Evolutionary conservation across 23 tunicate species (phyloP).

Genomic region (Clavelina lepadiformis): DNA sequence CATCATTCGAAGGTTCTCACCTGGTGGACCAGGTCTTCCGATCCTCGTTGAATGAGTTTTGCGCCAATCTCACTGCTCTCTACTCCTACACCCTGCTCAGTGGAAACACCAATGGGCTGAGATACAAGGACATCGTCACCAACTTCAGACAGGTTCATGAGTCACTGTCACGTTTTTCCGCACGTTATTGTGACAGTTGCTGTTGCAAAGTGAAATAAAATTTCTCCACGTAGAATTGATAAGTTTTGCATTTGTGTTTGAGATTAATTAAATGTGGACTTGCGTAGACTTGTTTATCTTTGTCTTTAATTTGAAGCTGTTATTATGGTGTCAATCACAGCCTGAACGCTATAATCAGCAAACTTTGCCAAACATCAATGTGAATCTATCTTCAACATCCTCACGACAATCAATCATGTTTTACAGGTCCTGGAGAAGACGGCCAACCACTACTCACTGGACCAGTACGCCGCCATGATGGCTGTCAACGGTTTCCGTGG

Average conservation of each 20-base stretch:
- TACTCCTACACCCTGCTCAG: slow-evolving; percentile 26
- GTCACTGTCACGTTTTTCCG: background rate
- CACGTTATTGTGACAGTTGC: no score
- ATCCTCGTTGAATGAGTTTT: slow-evolving; percentile 38
- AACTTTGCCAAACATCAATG: no score
- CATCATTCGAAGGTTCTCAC: slow-evolving; percentile 6
- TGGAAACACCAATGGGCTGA: slow-evolving; percentile 43
- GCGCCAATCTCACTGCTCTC: slow-evolving; percentile 39
- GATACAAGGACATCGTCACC: slow-evolving; percentile 48
- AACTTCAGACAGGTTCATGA: slow-evolving; percentile 38
- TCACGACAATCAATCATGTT: no score
- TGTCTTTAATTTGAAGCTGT: no score
- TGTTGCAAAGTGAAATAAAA: no score
- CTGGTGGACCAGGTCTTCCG: slow-evolving; percentile 46
- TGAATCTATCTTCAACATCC: no score
- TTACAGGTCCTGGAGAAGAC: slow-evolving; percentile 45
- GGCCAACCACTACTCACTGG: slow-evolving; percentile 27
- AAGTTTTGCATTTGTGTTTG: no score
- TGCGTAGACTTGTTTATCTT: no score
- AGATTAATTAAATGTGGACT: no score
- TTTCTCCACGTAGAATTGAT: no score
- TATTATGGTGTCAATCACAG: no score
- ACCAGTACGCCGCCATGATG: slow-evolving; percentile 54
- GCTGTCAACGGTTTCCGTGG: slow-evolving; percentile 58
- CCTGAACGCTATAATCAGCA: no score